Evolutionary conservation across 2,888 invertebrate genomes (phyloP), one percentile per base, ranked within the genome.

Genomic region (Dynastes maya): DNA sequence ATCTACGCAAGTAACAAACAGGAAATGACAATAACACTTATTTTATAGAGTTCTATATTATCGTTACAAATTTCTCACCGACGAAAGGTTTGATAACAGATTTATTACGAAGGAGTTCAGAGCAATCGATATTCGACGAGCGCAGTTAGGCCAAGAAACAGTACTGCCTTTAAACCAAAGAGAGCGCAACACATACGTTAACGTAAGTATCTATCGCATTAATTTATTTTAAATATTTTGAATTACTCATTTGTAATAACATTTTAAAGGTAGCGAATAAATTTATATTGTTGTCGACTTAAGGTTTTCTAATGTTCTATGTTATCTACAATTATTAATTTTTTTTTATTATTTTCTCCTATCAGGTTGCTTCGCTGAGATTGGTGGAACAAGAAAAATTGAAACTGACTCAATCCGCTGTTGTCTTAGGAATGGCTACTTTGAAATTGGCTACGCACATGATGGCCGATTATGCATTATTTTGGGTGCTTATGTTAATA

Each of bases 381-480:
- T 88, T 95, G 70, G 90, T 93, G 0, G 89, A 90, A 55, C 88
- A 90, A 0, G 95, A 95, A 84, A 91, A 89, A 83, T 87, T 89
- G 0, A 90, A 91, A 80, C 84, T 95, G 8, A 90, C 86, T 76
- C 91, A 86, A 87, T 93, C 88, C 0, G 83, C 89, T 0, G 86
- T 90, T 16, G 92, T 95, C 81, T 90, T 96, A 86, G 84, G 91
- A 0, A 89, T 94, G 16, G 92, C 94, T 0, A 91, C 93, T 0
- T 88, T 95, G 78, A 96, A 97, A 86, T 89, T 96, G 13, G 88
- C 91, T 37, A 92, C 94, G 65, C 94, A 95, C 84, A 93, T 97
- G 85, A 88, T 92, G 27, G 91, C 93, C 1, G 97, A 97, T 88
- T 96, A 95, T 86, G 92, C 93, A 29, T 88, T 97, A 0, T 96